Conservation (phyloP, 2,113 vertebrate genomes). For the Malurus alboscapulatus region DNA sequence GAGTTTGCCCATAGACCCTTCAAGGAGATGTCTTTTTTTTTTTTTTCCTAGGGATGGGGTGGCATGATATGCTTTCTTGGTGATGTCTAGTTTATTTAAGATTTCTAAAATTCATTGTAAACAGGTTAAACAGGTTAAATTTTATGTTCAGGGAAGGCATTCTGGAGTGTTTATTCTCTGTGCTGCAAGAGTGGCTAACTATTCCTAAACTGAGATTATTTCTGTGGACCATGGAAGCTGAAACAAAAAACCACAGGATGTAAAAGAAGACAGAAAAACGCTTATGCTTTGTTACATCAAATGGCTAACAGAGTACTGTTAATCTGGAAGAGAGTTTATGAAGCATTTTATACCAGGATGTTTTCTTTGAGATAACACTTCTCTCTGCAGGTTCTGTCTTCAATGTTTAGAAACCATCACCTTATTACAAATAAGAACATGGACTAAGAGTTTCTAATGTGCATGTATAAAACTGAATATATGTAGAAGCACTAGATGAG, state of each 20-base stretch:
- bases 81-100: neutral
- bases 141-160: neutral
- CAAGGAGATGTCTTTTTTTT: neutral
- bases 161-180: neutral
- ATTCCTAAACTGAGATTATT: neutral
- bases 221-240: neutral
- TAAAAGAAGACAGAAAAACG: neutral
- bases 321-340: neutral
- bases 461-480: neutral
- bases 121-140: neutral
- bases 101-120: neutral
- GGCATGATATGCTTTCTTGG: neutral
- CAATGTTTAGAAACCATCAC: neutral
- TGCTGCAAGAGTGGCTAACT: neutral
- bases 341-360: neutral
- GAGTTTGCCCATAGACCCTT: neutral
- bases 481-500: neutral
- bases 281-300: neutral
- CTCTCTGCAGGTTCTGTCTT: neutral
- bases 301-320: neutral
- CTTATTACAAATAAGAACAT: neutral
- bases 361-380: neutral
- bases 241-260: neutral
- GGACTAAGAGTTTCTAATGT: neutral
- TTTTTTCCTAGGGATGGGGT: rapidly evolving